Base-by-base conservation (phyloP, 2,113 vertebrate genomes). In the Passer domesticus region DNA sequence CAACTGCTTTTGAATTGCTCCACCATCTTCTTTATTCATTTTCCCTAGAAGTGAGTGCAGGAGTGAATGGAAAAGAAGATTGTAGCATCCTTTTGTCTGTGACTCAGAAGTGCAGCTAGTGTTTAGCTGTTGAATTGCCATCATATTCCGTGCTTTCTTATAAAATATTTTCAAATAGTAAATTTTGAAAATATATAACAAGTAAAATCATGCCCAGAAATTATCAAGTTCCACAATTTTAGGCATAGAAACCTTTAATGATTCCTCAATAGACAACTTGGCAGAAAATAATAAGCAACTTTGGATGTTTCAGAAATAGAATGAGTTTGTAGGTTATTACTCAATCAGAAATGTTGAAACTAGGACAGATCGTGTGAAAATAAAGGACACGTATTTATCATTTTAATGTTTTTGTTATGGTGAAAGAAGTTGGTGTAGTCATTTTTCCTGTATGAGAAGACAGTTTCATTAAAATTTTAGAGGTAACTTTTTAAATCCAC, bases 161-260 rank as follows among this genome's bases (percentile, higher is more conserved):
- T 53, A 70, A 95, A 92, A 94, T 90, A 85, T 95, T 95, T 94
- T 88, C 46, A 85, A 94, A 79, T 56, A 17, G 17, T 73, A 68
- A 39, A 56, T 46, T 89, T 73, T 84, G 12, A 89, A 94, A 87
- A 72, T 44, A 53, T 5, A 31, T 52, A 82, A 88, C 80, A 93
- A 67, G 67, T 75, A 13, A 92, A 95, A 91, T 56, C 60, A 84
- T 92, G 56, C 69, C 69, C 64, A 94, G 83, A 95, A 94, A 89
- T 94, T 87, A 72, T 60, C 39, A 75, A 58, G 60, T 33, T 74
- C 25, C 35, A 58, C 33, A 66, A 46, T 72, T 87, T 77, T 73
- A 94, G 18, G 60, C 80, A 69, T 58, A 81, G 30, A 39, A 93
- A 75, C 25, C 17, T 90, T 82, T 90, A 79, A 76, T 67, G 31